Base-by-base conservation (phyloP, 2,113 vertebrate species). In the Cryptotis parvus region DNA sequence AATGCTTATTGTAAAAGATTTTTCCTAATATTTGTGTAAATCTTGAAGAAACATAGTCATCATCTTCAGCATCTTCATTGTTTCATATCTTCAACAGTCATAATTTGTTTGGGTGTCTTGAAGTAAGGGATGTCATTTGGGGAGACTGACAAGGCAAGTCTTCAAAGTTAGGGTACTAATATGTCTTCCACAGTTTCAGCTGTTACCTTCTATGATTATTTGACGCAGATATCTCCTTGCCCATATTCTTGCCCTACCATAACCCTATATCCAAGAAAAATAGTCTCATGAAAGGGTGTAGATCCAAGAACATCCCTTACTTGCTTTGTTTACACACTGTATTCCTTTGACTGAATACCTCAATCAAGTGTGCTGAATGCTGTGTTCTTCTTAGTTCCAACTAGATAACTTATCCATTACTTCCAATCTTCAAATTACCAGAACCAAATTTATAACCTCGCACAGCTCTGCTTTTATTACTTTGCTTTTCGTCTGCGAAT, bases 381-480 rank as follows among this genome's bases (percentile, higher is more conserved):
- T 72, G 4, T 72, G 7, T n/a, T 94, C 27, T 89, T 93, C 73
- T 87, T 76, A 90, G 37, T 81, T 87, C 16, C 9, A 85, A 45
- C 18, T 74, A 49, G 16, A 49, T 80, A 39, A 87, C 22, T 0
- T 20, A 43, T 15, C 35, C 29, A 68, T 68, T 26, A 81, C 73
- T 31, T 92, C 83, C 81, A 43, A 84, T 82, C 72, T 45, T 24
- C 33, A 78, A 82, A 52, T 55, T 37, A 75, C 29, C 45, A 35
- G 86, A 89, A 68, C 11, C 90, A 73, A 90, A 61, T 68, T 76
- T 75, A n/a, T 89, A 79, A 52, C 1, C 16, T 79, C 43, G 58
- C 87, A 81, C 29, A 90, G 84, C 81, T 63, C 43, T 31, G 31
- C 16, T 75, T 58, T 45, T 75, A n/a, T 35, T 84, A n/a, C 61